These are phyloP conservation scores for Drosophila lowei DNA, from an alignment of 1,140 invertebrate genomes.

Conservation along the genomic window DNA sequence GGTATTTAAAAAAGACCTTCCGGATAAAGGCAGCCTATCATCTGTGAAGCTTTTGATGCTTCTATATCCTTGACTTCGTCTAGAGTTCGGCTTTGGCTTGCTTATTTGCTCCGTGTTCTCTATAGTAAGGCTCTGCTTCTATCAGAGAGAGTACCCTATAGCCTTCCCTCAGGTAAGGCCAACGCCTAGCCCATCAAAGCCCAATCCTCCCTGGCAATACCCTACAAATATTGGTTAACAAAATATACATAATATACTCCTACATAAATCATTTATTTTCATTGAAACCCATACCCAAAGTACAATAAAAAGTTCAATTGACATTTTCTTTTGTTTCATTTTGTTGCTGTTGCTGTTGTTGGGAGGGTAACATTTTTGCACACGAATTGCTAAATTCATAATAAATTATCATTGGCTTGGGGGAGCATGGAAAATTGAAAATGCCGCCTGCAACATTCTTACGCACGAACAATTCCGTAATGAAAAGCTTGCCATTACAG, in stretches of 20 bases:
- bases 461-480: slow-evolving; percentile 79
- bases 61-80: no score
- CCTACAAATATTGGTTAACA: slow-evolving; percentile 5
- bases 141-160: no score
- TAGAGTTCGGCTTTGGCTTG: no score
- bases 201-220: slow-evolving; percentile 5
- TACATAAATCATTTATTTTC: slow-evolving; percentile 62
- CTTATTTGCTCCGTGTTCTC: no score
- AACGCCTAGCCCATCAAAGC: no score
- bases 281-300: not conserved
- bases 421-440: slow-evolving; percentile 66
- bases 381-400: slow-evolving; percentile 80
- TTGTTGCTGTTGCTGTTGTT: slow-evolving; percentile 10
- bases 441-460: slow-evolving; percentile 74
- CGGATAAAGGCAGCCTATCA: no score
- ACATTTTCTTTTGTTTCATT: slow-evolving; percentile 52
- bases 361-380: slow-evolving; percentile 59
- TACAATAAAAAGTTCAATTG: slow-evolving; percentile 66
- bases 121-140: no score
- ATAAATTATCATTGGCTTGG: slow-evolving; percentile 67
- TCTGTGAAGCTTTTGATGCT: no score
- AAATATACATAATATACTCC: slow-evolving; percentile 24
- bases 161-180: no score
- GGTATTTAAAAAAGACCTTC: no score
- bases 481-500: slow-evolving; percentile 56